phyloP scores from a whole-genome alignment of 2,888 invertebrate genomes.

The Microdon myrmicae region DNA sequence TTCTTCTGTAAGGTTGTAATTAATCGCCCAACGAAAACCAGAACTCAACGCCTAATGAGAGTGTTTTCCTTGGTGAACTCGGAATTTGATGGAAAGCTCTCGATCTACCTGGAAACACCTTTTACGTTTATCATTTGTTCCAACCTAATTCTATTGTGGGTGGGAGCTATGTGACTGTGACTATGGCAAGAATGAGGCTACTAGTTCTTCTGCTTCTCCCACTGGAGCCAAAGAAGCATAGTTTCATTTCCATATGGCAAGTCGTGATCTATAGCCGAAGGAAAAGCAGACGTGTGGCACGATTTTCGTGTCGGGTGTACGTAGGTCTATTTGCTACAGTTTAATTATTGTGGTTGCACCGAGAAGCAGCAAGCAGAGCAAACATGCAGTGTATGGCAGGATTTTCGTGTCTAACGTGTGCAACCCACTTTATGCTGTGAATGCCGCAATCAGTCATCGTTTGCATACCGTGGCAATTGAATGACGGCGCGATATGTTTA shows the following conservation, averaged over 20 bases:
- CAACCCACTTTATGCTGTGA: too few species aligned
- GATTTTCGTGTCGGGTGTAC: conserved; percentile 53
- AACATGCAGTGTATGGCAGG: too few species aligned
- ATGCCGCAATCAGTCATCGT: too few species aligned
- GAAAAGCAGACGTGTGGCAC: conserved; percentile 54
- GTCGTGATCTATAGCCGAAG: conserved; percentile 43
- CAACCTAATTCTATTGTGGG: conserved; percentile 2
- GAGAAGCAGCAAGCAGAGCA: conserved; percentile 25
- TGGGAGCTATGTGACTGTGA: conserved; percentile 7
- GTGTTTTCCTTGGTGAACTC: neutral
- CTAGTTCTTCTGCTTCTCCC: conserved; percentile 2
- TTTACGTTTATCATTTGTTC: conserved; percentile 20
- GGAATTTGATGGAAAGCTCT: neutral
- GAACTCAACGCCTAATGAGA: conserved; percentile 1
- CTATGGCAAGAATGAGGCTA: conserved; percentile 17
- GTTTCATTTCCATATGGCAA: conserved; percentile 29
- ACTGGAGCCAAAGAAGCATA: conserved; percentile 7
- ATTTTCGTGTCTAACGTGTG: too few species aligned
- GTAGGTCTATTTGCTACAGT: conserved; percentile 53
- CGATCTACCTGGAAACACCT: conserved; percentile 20
- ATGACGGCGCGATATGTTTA: too few species aligned
- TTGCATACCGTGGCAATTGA: too few species aligned
- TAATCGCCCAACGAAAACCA: conserved; percentile 7
- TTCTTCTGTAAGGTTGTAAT: conserved; percentile 4
- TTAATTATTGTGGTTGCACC: conserved; percentile 49